phyloP scores from a whole-genome alignment of 1,140 invertebrate genomes.

The Streblospio benedicti region DNA sequence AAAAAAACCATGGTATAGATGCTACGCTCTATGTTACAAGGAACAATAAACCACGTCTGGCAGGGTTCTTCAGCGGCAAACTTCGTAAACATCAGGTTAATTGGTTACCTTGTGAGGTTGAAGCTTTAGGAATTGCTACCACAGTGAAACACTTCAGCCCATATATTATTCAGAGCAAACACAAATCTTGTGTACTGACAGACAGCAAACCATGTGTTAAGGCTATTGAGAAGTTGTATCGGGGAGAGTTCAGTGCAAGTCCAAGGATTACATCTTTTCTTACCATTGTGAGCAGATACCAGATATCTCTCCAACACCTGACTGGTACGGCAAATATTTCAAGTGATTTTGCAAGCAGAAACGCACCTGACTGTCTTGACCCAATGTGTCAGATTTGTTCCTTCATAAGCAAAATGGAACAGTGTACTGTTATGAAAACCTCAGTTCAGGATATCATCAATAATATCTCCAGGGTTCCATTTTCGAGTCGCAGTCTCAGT shows the following conservation, averaged over 20 bases:
- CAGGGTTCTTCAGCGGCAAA: constrained; percentile 21
- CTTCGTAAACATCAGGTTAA: constrained; percentile 14
- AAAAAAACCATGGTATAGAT: constrained; percentile 11
- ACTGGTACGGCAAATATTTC: constrained; percentile 14
- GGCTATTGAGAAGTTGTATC: constrained; percentile 21
- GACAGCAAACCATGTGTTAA: constrained; percentile 27
- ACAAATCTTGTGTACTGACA: constrained; percentile 15
- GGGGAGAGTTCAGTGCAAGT: constrained; percentile 23
- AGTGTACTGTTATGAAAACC: too few relatives aligned
- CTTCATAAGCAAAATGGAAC: too few relatives aligned
- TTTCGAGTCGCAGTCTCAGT: too few relatives aligned
- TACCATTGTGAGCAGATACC: constrained; percentile 19
- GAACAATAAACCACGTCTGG: constrained; percentile 3
- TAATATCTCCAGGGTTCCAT: too few relatives aligned
- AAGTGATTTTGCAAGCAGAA: constrained; percentile 21
- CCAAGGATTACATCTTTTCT: constrained; percentile 19
- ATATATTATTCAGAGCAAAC: constrained; percentile 18
- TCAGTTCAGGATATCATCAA: too few relatives aligned
- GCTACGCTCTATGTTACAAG: constrained; percentile 21
- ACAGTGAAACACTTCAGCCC: constrained; percentile 22
- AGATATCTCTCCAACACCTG: constrained; percentile 18
- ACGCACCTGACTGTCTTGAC: constrained; percentile 13
- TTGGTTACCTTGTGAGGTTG: constrained; percentile 25
- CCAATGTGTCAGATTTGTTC: constrained; percentile 12
- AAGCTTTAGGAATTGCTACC: constrained; percentile 19